Conservation (phyloP, 2,797 vertebrate genomes). For the Macrochelys suwanniensis region DNA sequence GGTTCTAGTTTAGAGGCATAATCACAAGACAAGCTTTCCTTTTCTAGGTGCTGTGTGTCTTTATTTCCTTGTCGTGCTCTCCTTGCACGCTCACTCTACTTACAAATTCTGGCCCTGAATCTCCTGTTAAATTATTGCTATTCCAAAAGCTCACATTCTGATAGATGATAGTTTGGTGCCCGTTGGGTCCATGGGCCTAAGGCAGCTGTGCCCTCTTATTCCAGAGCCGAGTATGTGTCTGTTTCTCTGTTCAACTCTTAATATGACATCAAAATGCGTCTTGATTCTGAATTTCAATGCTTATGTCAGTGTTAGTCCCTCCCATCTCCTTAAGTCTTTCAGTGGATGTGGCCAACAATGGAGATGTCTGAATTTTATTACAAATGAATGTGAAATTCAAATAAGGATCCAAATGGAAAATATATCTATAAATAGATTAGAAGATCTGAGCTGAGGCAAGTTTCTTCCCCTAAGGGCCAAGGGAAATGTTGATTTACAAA, state of each 20-base stretch:
- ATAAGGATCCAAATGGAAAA: conserved; percentile 65
- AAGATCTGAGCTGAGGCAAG: conserved; percentile 9
- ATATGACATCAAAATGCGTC: conserved; percentile 12
- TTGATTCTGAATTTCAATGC: conserved; percentile 26
- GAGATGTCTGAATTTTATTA: conserved; percentile 62
- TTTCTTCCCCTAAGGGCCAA: conserved; percentile 53
- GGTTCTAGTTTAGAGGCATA: not conserved
- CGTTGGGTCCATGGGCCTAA: conserved; percentile 20
- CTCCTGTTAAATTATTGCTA: conserved; percentile 27
- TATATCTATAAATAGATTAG: conserved; percentile 68
- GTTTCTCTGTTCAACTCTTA: conserved; percentile 45
- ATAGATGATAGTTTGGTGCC: conserved; percentile 43
- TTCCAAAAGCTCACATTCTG: conserved; percentile 39
- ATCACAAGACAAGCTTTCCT: not conserved
- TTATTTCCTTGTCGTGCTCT: not conserved
- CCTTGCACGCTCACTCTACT: fast-evolving
- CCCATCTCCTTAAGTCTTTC: not conserved
- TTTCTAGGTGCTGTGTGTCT: not conserved
- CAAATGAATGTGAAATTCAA: conserved; percentile 73
- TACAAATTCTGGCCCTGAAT: not conserved
- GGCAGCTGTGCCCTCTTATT: not conserved
- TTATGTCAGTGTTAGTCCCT: not conserved
- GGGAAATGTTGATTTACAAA: conserved; percentile 59
- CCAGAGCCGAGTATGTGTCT: conserved; percentile 24
- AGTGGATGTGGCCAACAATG: conserved; percentile 33